Percentiles rank a stretch among this genome's conserved stretches.
Conservation (phyloP, 2,888 invertebrate species). For the Dilophus febrilis region DNA sequence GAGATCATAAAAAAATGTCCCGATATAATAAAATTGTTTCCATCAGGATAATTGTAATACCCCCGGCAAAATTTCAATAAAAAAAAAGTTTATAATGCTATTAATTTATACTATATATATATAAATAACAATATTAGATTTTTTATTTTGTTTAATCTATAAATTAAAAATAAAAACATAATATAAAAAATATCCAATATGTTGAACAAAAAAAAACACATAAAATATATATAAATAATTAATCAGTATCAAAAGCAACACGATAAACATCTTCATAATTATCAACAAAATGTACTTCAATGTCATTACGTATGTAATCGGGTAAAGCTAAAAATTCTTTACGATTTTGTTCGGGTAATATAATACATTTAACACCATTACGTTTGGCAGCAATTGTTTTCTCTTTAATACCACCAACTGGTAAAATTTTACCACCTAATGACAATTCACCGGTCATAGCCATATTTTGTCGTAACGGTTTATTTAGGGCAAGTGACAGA, state of each 20-base stretch:
- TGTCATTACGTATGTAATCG: slow-evolving; percentile 71
- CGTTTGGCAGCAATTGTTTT: slow-evolving; percentile 95
- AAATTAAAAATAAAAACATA: too few relatives aligned
- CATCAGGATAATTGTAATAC: too few relatives aligned
- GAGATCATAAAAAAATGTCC: too few relatives aligned
- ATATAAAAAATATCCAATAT: too few relatives aligned
- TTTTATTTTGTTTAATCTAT: too few relatives aligned
- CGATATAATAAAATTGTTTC: too few relatives aligned
- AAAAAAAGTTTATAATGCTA: too few relatives aligned
- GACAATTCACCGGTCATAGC: slow-evolving; percentile 99
- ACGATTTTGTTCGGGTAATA: slow-evolving; percentile 89
- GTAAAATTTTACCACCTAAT: slow-evolving; percentile 85
- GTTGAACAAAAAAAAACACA: too few relatives aligned
- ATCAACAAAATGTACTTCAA: slow-evolving; percentile 89
- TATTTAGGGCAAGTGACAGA: slow-evolving; percentile 68
- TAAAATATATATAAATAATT: too few relatives aligned
- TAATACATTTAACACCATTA: slow-evolving; percentile 75
- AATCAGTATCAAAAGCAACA: slow-evolving; percentile 48
- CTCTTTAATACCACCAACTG: slow-evolving; percentile 98
- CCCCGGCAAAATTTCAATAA: too few relatives aligned
- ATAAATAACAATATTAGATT: too few relatives aligned
- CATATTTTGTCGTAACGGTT: slow-evolving; percentile 60
- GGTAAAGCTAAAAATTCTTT: slow-evolving; percentile 93
- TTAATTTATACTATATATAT: too few relatives aligned
- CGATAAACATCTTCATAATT: slow-evolving; percentile 73